Evolutionary conservation across 2,888 invertebrate species (phyloP).

Genomic region (Coelopa pilipes): DNA sequence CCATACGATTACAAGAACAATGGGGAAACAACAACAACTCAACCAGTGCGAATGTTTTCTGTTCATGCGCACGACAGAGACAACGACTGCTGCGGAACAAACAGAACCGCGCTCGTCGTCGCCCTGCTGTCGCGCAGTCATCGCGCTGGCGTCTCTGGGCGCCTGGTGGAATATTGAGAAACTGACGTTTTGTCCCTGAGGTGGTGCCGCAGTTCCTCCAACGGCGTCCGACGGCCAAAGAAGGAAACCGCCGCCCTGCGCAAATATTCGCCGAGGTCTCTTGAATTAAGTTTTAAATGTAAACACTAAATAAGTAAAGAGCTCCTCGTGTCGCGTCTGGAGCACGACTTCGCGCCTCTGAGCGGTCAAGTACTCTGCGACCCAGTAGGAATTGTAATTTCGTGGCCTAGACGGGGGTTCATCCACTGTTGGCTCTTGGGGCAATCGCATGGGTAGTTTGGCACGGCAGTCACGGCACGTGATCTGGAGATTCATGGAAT

Average conservation of each 20-base stretch:
- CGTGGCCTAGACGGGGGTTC: neutral
- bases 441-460: too few species aligned
- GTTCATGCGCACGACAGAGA: neutral
- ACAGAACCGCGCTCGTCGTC: neutral
- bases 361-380: neutral
- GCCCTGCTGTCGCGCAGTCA: neutral
- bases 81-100: neutral
- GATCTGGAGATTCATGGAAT: too few species aligned
- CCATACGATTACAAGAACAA: neutral
- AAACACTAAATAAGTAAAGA: neutral
- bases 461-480: too few species aligned
- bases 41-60: neutral
- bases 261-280: neutral
- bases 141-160: slow-evolving; percentile 31
- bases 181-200: slow-evolving; percentile 45
- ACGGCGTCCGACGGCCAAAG: neutral
- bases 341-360: neutral
- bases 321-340: neutral
- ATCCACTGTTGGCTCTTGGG: too few species aligned
- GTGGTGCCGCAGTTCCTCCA: neutral
- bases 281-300: neutral
- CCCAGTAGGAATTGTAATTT: neutral
- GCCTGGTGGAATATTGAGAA: slow-evolving; percentile 48
- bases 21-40: neutral
- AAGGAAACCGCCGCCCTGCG: neutral